Evolutionary conservation across 1,140 invertebrate genomes (phyloP).

Genomic region (honey bee (Apis mellifera)): DNA sequence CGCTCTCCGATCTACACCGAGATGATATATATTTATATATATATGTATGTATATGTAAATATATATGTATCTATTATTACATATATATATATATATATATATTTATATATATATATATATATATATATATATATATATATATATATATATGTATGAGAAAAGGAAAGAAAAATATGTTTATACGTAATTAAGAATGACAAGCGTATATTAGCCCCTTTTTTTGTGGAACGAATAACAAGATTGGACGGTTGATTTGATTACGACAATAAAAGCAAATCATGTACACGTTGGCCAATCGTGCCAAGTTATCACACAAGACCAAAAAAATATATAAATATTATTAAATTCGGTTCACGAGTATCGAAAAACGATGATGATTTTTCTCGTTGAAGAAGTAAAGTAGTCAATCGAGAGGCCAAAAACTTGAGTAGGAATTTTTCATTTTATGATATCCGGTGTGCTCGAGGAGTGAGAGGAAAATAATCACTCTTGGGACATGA

Average conservation of each 20-base stretch:
- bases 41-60: too few species aligned
- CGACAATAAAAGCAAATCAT: constrained; percentile 40
- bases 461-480: constrained; percentile 8
- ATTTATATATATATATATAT: too few species aligned
- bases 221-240: not conserved
- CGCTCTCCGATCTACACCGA: constrained; percentile 20
- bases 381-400: too few species aligned
- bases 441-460: not conserved
- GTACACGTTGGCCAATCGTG: not conserved
- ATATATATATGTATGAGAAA: too few species aligned
- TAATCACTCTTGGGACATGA: not conserved
- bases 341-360: not conserved
- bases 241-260: constrained; percentile 11
- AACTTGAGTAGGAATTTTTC: not conserved
- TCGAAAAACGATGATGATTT: not conserved
- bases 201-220: not conserved
- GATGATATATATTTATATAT: not conserved
- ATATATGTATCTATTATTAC: too few species aligned
- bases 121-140: too few species aligned
- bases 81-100: too few species aligned
- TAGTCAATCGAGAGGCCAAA: too few species aligned
- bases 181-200: not conserved
- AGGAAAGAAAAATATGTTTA: not conserved
- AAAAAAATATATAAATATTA: constrained; percentile 8
- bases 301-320: constrained; percentile 2